Conservation (phyloP, 2,797 vertebrate genomes). For the Aulostomus chinensis region DNA sequence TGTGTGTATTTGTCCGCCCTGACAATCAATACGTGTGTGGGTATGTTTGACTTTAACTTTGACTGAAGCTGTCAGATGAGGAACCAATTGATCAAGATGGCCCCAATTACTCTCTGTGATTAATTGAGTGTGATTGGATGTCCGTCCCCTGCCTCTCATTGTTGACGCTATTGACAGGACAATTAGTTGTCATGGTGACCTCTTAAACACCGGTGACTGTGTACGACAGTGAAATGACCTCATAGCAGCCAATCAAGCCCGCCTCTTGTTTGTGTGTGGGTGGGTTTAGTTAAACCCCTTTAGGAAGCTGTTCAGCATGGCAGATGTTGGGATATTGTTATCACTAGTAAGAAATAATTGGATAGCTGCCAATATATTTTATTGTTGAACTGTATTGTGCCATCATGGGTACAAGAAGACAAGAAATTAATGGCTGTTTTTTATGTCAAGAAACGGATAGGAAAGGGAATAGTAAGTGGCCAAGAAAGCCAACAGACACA, state of each 20-base stretch:
- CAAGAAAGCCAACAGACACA: not conserved
- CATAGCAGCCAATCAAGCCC: slow-evolving; percentile 21
- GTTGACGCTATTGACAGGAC: slow-evolving; percentile 61
- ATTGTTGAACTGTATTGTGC: not conserved
- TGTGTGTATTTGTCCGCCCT: not conserved
- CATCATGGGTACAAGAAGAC: not conserved
- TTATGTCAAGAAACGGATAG: not conserved
- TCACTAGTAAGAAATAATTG: no score
- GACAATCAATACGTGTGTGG: slow-evolving; percentile 1
- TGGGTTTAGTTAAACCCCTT: no score
- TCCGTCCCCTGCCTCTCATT: slow-evolving; percentile 45
- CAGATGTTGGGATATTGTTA: no score
- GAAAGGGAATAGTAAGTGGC: not conserved
- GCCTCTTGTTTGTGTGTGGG: not conserved
- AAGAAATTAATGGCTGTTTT: not conserved
- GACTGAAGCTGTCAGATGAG: slow-evolving; percentile 58
- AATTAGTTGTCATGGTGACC: slow-evolving; percentile 69
- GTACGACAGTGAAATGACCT: slow-evolving; percentile 56
- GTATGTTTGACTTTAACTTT: slow-evolving; percentile 34
- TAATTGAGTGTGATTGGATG: slow-evolving; percentile 70
- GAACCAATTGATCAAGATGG: slow-evolving; percentile 70
- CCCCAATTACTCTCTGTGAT: slow-evolving; percentile 69
- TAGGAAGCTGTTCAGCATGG: no score
- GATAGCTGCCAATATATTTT: no score
- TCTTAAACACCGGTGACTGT: slow-evolving; percentile 58